A percentile compares a stretch with the other conserved stretches of the same genome.
Conservation (phyloP, 2,888 invertebrate species). For the Drosophila putrida region DNA sequence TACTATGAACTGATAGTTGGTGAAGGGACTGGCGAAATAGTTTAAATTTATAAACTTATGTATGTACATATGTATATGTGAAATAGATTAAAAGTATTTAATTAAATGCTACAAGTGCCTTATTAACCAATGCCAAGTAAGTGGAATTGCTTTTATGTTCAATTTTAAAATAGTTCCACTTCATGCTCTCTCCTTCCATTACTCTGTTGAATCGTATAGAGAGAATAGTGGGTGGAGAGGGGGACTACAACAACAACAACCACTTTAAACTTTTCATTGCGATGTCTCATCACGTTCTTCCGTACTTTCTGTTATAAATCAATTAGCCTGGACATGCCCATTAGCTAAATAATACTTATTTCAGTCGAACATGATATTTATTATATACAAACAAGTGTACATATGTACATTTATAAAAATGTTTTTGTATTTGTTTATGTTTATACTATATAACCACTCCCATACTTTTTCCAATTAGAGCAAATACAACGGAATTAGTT, state of each 20-base stretch:
- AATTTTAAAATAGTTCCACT: neutral
- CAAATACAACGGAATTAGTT: slow-evolving; percentile 1
- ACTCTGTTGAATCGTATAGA: neutral
- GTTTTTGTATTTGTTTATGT: neutral
- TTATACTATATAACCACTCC: slow-evolving; percentile 3
- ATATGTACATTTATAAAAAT: neutral
- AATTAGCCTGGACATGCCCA: slow-evolving; percentile 31
- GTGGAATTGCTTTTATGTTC: neutral
- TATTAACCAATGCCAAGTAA: slow-evolving; percentile 21
- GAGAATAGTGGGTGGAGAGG: neutral
- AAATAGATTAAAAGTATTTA: neutral
- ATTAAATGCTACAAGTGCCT: slow-evolving; percentile 18
- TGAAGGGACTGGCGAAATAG: slow-evolving; percentile 5
- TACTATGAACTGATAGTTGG: slow-evolving; percentile 1
- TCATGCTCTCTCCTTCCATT: neutral
- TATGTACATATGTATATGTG: neutral
- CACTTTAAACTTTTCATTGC: neutral
- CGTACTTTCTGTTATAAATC: slow-evolving; percentile 51
- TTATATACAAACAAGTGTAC: neutral
- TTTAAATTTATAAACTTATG: neutral
- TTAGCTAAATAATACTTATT: neutral
- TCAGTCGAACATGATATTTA: slow-evolving; percentile 4
- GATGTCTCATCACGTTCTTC: slow-evolving; percentile 22
- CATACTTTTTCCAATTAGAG: slow-evolving; percentile 23
- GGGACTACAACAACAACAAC: neutral